Conservation (phyloP, 2,797 vertebrate genomes). For the Vipera ursinii region DNA sequence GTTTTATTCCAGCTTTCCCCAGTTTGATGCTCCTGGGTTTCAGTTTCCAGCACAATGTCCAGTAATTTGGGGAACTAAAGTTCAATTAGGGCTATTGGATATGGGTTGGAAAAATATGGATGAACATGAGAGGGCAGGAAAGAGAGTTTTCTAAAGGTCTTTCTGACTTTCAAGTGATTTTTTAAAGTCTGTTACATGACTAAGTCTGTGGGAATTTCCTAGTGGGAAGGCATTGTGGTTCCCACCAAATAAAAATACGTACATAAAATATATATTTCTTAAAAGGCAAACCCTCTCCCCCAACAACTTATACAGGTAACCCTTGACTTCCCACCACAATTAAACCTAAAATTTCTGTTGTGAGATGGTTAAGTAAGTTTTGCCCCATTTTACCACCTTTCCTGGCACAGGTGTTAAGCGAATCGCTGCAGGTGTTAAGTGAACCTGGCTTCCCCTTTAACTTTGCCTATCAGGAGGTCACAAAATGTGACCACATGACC, state of each 20-base stretch:
- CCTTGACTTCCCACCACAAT: background rate
- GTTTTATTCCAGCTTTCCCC: background rate
- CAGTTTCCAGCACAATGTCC: background rate
- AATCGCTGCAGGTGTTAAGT: background rate
- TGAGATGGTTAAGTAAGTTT: background rate
- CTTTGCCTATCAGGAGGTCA: background rate
- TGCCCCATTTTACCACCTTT: background rate
- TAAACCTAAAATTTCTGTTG: background rate
- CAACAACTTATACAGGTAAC: background rate
- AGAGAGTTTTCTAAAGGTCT: background rate
- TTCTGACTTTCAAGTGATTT: background rate
- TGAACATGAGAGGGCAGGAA: background rate
- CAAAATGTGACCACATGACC: background rate
- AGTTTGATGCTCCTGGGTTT: background rate
- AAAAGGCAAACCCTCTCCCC: background rate
- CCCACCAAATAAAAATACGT: background rate
- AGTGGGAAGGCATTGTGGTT: background rate
- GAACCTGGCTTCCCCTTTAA: background rate
- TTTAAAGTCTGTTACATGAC: background rate
- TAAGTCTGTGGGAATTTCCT: background rate
- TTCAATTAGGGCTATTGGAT: background rate
- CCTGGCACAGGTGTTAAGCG: background rate
- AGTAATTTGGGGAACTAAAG: background rate
- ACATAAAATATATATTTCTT: background rate
- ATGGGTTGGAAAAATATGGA: background rate